These are phyloP conservation scores for Griposia aprilina DNA, from an alignment of 2,888 invertebrate genomes.

Conservation along the genomic window DNA sequence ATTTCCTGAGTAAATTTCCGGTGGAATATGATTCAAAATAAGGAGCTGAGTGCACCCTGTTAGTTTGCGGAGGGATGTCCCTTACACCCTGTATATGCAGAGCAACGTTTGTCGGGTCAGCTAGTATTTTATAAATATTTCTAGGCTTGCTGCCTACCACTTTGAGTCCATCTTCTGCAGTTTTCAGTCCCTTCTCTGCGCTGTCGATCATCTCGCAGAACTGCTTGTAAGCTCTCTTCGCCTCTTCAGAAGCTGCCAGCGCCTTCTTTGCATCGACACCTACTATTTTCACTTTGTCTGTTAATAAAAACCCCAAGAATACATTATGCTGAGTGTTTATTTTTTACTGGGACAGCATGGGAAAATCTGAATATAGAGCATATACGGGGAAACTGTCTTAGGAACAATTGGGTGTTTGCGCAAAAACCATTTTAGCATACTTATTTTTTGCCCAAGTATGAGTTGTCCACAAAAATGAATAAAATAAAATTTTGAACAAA, in stretches of 20 bases:
- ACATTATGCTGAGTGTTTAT: not conserved
- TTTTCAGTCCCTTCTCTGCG: slow-evolving; percentile 31
- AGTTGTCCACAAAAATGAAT: too few relatives aligned
- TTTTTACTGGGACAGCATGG: too few relatives aligned
- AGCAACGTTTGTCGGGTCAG: too few relatives aligned
- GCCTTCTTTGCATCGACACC: not conserved
- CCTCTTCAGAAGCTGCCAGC: slow-evolving; percentile 26
- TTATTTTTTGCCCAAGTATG: not conserved
- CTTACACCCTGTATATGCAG: too few relatives aligned
- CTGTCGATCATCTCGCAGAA: slow-evolving; percentile 43
- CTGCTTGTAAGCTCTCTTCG: slow-evolving; percentile 28
- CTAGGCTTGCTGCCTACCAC: slow-evolving; percentile 18
- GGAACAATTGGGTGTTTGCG: too few relatives aligned
- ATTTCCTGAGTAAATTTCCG: too few relatives aligned
- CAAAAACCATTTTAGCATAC: too few relatives aligned
- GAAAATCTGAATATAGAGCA: too few relatives aligned
- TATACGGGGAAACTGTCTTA: not conserved
- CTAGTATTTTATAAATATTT: not conserved
- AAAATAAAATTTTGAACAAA: too few relatives aligned
- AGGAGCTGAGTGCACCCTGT: too few relatives aligned
- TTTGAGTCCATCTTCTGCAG: slow-evolving; percentile 36
- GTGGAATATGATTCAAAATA: too few relatives aligned
- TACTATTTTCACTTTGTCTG: slow-evolving; percentile 12
- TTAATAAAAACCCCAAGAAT: not conserved
- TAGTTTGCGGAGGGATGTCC: too few relatives aligned